Evolutionary conservation across 2,888 invertebrate species (phyloP).

Genomic region (Protodeltote pygarga): DNA sequence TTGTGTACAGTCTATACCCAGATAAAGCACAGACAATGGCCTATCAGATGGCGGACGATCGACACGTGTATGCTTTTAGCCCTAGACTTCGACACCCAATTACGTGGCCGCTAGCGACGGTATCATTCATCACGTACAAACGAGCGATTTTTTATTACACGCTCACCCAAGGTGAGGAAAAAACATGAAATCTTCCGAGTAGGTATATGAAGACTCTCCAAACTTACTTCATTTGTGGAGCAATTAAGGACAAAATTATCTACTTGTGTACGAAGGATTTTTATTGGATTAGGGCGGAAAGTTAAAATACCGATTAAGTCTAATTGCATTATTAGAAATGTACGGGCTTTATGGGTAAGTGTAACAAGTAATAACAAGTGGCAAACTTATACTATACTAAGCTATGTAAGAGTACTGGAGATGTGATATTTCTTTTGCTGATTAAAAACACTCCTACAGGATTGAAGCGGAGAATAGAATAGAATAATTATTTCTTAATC

Average conservation of each 20-base stretch:
- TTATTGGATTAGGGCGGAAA: slow-evolving; percentile 53
- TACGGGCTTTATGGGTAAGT: background rate
- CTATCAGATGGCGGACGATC: slow-evolving; percentile 74
- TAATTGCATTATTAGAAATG: slow-evolving; percentile 28
- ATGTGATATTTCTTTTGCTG: no score
- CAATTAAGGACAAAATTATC: slow-evolving; percentile 68
- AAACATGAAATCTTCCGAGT: slow-evolving; percentile 56
- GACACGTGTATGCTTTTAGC: slow-evolving; percentile 85
- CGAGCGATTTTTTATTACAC: slow-evolving; percentile 73
- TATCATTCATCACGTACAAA: slow-evolving; percentile 80
- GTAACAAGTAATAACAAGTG: no score
- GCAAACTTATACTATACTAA: no score
- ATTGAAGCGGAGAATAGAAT: no score
- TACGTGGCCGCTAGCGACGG: slow-evolving; percentile 70
- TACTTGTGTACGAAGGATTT: slow-evolving; percentile 57
- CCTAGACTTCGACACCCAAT: slow-evolving; percentile 82
- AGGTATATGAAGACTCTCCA: slow-evolving; percentile 61
- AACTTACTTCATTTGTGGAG: slow-evolving; percentile 56
- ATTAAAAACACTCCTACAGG: no score
- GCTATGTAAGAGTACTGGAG: no score
- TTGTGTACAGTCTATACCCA: slow-evolving; percentile 73
- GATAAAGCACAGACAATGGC: slow-evolving; percentile 83
- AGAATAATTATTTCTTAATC: no score
- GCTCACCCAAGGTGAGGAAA: slow-evolving; percentile 55
- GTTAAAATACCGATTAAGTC: slow-evolving; percentile 47